These are phyloP conservation scores for Setophaga coronata DNA, from an alignment of 2,113 vertebrate genomes.

Conservation along the genomic window DNA sequence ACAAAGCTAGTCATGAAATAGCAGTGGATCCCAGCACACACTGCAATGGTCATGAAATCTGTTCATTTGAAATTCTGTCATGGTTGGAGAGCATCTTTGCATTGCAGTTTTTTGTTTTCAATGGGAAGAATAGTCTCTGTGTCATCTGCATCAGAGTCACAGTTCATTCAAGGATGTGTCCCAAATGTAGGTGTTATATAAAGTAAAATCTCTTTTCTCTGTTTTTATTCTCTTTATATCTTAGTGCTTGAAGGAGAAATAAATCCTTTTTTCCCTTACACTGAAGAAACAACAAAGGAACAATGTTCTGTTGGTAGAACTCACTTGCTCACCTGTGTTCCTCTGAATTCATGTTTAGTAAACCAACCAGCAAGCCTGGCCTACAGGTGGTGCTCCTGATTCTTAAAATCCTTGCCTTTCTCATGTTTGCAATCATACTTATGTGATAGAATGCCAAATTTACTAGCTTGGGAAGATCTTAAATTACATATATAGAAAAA, in stretches of 20 bases:
- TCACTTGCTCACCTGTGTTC: neutral
- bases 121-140: neutral
- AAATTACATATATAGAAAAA: neutral
- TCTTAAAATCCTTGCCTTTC: neutral
- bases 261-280: neutral
- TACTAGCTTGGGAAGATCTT: neutral
- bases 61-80: neutral
- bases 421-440: neutral
- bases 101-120: neutral
- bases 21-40: neutral
- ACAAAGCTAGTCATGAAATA: neutral
- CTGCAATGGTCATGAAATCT: neutral
- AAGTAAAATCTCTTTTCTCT: neutral
- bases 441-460: neutral
- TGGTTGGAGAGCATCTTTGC: neutral
- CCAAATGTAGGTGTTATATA: neutral
- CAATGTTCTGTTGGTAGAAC: neutral
- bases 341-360: neutral
- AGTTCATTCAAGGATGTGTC: constrained; percentile 1
- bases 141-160: neutral
- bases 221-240: neutral
- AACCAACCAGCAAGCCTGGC: neutral
- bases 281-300: neutral
- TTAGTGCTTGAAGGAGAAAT: neutral
- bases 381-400: neutral